Conservation (phyloP, 2,888 invertebrate genomes). For the Monoplex corrugatus region DNA sequence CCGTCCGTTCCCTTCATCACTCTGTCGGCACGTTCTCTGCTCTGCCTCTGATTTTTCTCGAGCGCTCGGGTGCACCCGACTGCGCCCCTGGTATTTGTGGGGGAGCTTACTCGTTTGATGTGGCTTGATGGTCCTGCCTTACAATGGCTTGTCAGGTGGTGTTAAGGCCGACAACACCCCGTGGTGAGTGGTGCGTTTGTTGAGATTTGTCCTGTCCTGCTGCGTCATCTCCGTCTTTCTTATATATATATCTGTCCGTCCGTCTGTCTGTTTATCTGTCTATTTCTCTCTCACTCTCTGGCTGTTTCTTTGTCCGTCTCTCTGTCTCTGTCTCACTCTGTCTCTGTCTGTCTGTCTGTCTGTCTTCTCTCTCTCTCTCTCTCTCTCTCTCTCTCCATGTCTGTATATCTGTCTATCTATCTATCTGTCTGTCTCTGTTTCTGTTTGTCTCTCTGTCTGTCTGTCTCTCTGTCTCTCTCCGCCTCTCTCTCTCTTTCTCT, state of each 20-base stretch:
- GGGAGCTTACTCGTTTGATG: no score
- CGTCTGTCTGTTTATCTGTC: not conserved
- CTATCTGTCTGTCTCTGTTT: constrained; percentile 14
- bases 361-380: not conserved
- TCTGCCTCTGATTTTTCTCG: constrained; percentile 26
- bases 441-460: not conserved
- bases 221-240: no score
- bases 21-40: no score
- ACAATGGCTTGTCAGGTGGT: no score
- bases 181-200: no score
- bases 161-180: no score
- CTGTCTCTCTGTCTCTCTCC: not conserved
- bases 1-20: no score
- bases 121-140: no score
- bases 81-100: not conserved
- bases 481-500: not conserved
- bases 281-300: not conserved
- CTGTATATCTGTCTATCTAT: no score
- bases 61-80: constrained; percentile 38
- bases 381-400: not conserved
- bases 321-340: not conserved
- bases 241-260: no score
- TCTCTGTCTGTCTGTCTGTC: not conserved
- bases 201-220: no score
- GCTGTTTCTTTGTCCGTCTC: not conserved